phyloP scores from a whole-genome alignment of 2,113 vertebrate species.

The Craseonycteris thonglongyai region DNA sequence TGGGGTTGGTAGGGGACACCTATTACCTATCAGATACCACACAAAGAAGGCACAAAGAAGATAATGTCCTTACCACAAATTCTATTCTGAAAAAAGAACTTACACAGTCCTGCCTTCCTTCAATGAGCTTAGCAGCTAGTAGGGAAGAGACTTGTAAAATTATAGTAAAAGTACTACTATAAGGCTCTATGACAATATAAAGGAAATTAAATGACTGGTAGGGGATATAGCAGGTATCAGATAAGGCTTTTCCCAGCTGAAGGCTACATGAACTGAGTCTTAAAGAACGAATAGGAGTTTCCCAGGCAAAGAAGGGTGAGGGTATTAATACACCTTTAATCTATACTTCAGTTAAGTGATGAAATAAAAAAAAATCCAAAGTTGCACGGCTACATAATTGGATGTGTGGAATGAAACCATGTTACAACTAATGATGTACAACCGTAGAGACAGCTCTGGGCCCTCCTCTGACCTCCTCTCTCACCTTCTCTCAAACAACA shows the following conservation, averaged over 20 bases:
- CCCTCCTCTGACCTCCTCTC: too few species aligned
- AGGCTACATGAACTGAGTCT: not conserved
- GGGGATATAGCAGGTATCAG: not conserved
- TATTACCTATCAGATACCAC: not conserved
- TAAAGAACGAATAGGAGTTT: not conserved
- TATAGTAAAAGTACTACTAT: not conserved
- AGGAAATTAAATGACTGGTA: not conserved
- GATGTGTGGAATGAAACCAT: too few species aligned
- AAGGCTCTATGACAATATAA: not conserved
- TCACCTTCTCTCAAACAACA: too few species aligned
- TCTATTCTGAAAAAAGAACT: constrained; percentile 29
- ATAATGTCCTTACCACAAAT: not conserved
- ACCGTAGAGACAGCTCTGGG: too few species aligned
- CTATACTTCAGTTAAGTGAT: not conserved
- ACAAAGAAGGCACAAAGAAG: not conserved
- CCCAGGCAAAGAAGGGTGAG: not conserved
- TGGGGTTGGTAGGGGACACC: not conserved
- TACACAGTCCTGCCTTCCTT: not conserved
- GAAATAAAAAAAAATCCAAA: too few species aligned
- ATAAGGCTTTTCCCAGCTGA: not conserved
- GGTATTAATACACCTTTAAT: constrained; percentile 3
- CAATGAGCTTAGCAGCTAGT: not conserved
- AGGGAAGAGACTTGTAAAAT: constrained; percentile 10
- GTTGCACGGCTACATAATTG: not conserved
- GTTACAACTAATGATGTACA: too few species aligned